These are phyloP conservation scores for Pentalonia nigronervosa DNA, from an alignment of 1,140 invertebrate genomes.

Conservation along the genomic window DNA sequence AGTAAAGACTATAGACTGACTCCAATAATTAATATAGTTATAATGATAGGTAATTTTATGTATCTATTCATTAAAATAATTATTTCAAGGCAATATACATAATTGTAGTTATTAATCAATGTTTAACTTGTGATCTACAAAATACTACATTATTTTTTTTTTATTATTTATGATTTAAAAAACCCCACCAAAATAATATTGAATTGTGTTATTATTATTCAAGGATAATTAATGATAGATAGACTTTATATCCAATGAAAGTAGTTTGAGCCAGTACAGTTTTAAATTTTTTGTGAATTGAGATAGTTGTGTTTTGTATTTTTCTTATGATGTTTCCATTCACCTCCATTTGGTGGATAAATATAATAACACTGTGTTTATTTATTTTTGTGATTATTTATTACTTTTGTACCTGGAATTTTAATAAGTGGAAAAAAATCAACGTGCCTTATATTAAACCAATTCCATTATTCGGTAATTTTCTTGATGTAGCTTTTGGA, in stretches of 20 bases:
- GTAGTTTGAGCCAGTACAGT: background rate
- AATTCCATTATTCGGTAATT: constrained; percentile 61
- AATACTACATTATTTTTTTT: background rate
- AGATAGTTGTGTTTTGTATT: background rate
- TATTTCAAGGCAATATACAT: background rate
- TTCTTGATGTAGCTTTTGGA: background rate
- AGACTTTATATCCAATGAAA: background rate
- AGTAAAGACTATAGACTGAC: background rate
- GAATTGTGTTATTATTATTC: background rate
- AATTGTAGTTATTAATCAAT: background rate
- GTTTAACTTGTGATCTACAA: background rate
- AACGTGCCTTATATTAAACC: constrained; percentile 59
- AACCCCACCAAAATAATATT: background rate
- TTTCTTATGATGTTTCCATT: background rate
- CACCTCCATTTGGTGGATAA: background rate
- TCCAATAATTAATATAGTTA: background rate
- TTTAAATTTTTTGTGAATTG: background rate
- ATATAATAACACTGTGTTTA: background rate
- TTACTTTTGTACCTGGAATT: background rate
- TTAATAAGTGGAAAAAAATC: constrained; percentile 14
- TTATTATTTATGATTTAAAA: background rate
- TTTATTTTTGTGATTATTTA: background rate
- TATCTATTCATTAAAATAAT: background rate
- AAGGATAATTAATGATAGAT: background rate
- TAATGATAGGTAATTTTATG: background rate